These are phyloP conservation scores for Bombus haemorrhoidalis DNA, from an alignment of 1,140 invertebrate species.

Conservation along the genomic window DNA sequence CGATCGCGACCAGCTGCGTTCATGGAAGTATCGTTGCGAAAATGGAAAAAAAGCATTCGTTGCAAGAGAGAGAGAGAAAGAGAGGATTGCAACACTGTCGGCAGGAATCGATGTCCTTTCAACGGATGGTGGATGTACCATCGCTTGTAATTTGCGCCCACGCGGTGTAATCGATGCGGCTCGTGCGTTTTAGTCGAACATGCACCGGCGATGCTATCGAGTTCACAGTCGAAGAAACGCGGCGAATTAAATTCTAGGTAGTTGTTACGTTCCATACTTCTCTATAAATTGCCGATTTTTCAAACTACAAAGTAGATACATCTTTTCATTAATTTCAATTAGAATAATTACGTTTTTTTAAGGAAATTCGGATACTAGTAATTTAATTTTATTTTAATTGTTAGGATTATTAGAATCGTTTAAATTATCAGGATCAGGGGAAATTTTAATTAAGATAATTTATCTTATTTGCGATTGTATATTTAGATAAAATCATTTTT, in stretches of 20 bases:
- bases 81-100: conserved; percentile 35
- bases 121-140: conserved; percentile 68
- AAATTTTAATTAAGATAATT: too few species aligned
- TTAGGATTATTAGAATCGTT: background rate
- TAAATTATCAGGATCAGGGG: too few species aligned
- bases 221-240: conserved; percentile 8
- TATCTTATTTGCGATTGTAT: too few species aligned
- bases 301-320: background rate
- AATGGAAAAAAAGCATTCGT: too few species aligned
- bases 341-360: background rate
- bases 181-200: conserved; percentile 24
- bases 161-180: conserved; percentile 62
- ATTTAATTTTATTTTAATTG: too few species aligned
- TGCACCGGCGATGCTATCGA: conserved; percentile 34
- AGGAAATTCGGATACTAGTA: background rate
- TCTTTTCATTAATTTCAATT: background rate
- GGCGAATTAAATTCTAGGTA: conserved; percentile 18
- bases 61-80: background rate
- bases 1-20: conserved; percentile 19
- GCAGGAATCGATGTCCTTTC: conserved; percentile 48
- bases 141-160: conserved; percentile 78
- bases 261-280: background rate
- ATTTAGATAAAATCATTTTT: too few species aligned
- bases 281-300: background rate
- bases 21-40: conserved; percentile 5